Evolutionary conservation across 2,113 vertebrate genomes (phyloP).

Genomic region (Tragelaphus strepsiceros): DNA sequence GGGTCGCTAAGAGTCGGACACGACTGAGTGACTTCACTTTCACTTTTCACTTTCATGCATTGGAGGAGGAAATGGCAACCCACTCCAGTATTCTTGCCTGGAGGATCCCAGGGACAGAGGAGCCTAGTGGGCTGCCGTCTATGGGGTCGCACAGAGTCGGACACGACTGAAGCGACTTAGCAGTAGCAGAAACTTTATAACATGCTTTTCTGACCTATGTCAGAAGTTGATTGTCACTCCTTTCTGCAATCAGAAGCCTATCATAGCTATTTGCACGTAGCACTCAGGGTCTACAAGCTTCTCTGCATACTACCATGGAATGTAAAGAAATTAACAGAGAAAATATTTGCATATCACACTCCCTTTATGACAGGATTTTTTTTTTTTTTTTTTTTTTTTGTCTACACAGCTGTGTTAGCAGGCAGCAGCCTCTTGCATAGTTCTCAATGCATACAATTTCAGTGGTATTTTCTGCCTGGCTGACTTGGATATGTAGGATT

Average conservation of each 20-base stretch:
- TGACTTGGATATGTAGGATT: neutral
- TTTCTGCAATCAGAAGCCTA: neutral
- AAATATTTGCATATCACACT: neutral
- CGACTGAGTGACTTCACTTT: too few relatives aligned
- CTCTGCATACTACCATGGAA: neutral
- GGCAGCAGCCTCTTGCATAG: neutral
- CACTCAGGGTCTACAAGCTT: neutral
- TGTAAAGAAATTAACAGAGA: neutral
- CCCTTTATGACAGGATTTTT: neutral
- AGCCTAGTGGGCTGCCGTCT: too few relatives aligned
- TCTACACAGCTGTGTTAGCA: neutral
- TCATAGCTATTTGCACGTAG: neutral
- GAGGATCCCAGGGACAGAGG: too few relatives aligned
- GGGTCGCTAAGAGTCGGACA: too few relatives aligned
- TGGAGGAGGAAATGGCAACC: too few relatives aligned
- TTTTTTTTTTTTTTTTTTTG: neutral
- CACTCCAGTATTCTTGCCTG: too few relatives aligned
- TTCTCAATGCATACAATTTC: neutral
- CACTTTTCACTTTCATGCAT: too few relatives aligned
- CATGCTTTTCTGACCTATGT: neutral
- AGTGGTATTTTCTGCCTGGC: neutral
- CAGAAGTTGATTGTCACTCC: neutral
- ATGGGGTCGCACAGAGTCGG: too few relatives aligned
- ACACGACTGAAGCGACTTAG: too few relatives aligned
- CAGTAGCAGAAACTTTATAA: neutral